Evolutionary conservation across 2,797 vertebrate species (phyloP), one percentile per base, ranked within the genome.

Genomic region (Momotus momota): DNA sequence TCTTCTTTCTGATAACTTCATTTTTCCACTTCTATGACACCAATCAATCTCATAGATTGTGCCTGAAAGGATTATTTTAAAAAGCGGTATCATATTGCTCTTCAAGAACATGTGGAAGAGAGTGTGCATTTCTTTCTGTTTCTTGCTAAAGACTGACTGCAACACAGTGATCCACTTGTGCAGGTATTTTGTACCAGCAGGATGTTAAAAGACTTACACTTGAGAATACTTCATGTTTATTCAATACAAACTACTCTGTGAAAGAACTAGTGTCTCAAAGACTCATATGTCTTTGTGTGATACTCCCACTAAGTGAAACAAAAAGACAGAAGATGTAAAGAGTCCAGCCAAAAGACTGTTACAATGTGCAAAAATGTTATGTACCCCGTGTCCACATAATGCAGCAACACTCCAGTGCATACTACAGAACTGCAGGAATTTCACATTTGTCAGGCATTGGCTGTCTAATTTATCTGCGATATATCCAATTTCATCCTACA

Each of bases 271-370:
- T 20, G 26, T 73, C 69, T 87, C 49, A 71, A 78, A 89, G 57
- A 49, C 22, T 86, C 12, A 2, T 16, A 4, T 38, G 9, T 61
- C 49, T 73, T n/a, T 65, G 16, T 33, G n/a, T 51, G 23, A 92
- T 43, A 38, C 9, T 71, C 46, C 51, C 54, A 95, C 3, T n/a
- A 96, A 62, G 38, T 27, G 43, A 95, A 69, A 17, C 27, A 82
- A 95, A 93, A 94, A 81, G 66, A 93, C 93, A 70, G 43, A 73
- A 35, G 43, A 21, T 26, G 38, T 64, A 84, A 96, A 82, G 49
- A 14, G 7, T 73, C 62, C 81, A 81, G 83, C 21, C 83, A 84
- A 57, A 81, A 93, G 67, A 66, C 1, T 35, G 25, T 86, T 69
- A 46, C 7, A 31, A 26, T 7, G 8, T 55, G 29, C 93, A 94